Evolutionary conservation across 2,113 vertebrate species (phyloP).

Genomic region (Paratilapia polleni): DNA sequence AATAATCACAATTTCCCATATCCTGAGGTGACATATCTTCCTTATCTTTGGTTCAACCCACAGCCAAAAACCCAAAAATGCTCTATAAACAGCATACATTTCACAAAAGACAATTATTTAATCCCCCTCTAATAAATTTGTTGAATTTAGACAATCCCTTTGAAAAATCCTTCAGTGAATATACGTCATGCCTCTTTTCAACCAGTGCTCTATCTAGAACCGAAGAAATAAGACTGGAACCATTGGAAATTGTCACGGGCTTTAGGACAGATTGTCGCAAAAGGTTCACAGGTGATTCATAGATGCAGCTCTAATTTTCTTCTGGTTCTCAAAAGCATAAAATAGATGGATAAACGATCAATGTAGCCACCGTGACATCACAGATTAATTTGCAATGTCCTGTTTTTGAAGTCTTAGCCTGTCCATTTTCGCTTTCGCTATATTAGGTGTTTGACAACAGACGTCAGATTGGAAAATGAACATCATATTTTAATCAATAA

Average conservation of each 20-base stretch:
- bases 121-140: not conserved
- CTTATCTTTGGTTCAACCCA: not conserved
- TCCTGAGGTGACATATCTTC: fast-evolving
- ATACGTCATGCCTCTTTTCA: not conserved
- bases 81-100: not conserved
- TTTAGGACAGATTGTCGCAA: no score
- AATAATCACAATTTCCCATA: fast-evolving
- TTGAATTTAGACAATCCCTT: not conserved
- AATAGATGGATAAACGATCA: no score
- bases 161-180: not conserved
- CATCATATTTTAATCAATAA: not conserved
- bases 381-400: fast-evolving
- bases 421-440: not conserved
- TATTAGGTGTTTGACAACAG: not conserved
- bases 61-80: not conserved
- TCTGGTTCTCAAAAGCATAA: not conserved
- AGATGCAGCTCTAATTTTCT: fast-evolving
- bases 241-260: no score
- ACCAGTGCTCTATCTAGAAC: not conserved
- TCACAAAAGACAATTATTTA: not conserved
- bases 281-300: no score
- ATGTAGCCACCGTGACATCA: not conserved
- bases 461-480: not conserved
- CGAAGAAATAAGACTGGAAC: no score
- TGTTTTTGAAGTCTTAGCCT: not conserved